Evolutionary conservation across 2,888 invertebrate species (phyloP), one percentile per base, ranked within the genome.

Genomic region (Electrophaes corylata): DNA sequence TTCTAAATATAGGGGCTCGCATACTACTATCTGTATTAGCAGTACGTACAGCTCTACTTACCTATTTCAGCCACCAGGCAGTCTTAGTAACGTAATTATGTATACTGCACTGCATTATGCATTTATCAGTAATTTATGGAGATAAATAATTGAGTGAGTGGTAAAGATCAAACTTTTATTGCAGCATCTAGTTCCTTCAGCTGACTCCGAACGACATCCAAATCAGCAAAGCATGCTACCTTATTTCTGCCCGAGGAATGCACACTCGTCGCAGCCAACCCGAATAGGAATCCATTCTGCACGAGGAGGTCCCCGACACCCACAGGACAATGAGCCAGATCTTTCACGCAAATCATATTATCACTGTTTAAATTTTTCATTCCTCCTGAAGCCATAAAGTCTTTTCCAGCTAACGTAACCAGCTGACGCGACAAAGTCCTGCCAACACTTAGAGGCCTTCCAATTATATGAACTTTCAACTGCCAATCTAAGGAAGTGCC

Each of bases 221-320:
- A 71, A 61, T 83, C 76, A 19, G 80, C 79, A 62, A 89, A 90
- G 67, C 81, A 88, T 0, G 79, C 82, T 4, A 76, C 49, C 49
- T 75, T 79, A 51, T 66, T 76, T 19, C 67, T 62, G 0, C 71
- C 75, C n/a, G 66, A 66, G 11, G 70, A 69, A 18, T 79, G 72
- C 2, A 75, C 68, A 50, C 79, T 84, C 0, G 80, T 81, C 8
- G 84, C 79, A 0, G 88, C 83, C 35, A 91, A 61, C 0, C 90
- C 90, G 50, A 74, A 80, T 8, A 90, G 62, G 1, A 59, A 51
- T 0, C 71, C 79, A 5, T 72, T 70, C 62, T 90, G 90, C 4
- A 88, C 60, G 45, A 91, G 65, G 14, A 91, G 68, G 55, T 91
- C 91, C 0, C 91, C 87, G 11, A 81, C 83, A 1, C 79, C 75